Percentiles rank a stretch among this genome's conserved stretches.
phyloP scores from a whole-genome alignment of 2,888 invertebrate genomes.

The Tetramorium bicarinatum region DNA sequence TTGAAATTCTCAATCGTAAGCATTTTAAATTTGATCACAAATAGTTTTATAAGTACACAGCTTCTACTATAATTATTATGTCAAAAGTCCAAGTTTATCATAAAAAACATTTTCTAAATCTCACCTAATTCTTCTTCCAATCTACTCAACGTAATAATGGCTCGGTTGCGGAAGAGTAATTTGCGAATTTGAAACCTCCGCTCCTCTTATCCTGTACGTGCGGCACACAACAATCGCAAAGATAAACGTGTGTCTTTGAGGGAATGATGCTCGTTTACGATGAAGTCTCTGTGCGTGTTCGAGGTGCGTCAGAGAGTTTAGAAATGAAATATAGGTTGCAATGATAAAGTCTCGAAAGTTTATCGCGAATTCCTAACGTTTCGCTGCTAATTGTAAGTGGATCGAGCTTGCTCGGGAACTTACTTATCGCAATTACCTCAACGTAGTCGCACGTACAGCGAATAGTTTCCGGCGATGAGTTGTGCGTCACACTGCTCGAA shows the following conservation, averaged over 20 bases:
- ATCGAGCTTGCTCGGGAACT: constrained; percentile 31
- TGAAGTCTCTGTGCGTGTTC: constrained; percentile 10
- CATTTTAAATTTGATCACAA: background rate
- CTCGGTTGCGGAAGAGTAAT: background rate
- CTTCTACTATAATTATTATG: background rate
- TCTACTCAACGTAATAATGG: background rate
- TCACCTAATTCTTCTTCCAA: background rate
- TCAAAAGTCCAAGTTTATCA: background rate
- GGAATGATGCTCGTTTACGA: constrained; percentile 5
- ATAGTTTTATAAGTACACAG: background rate
- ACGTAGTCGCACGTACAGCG: background rate
- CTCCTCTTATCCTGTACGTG: background rate
- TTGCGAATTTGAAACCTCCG: constrained; percentile 1
- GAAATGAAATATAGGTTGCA: constrained; percentile 36
- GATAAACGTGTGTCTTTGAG: constrained; percentile 28
- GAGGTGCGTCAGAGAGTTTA: constrained; percentile 7
- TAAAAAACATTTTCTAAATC: background rate
- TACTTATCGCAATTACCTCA: constrained; percentile 28
- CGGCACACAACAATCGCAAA: constrained; percentile 1
- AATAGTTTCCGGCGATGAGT: constrained; percentile 8
- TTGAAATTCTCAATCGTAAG: background rate
- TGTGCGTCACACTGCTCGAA: background rate
- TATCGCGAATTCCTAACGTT: constrained; percentile 22
- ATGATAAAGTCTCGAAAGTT: constrained; percentile 54
- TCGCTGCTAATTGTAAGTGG: constrained; percentile 48